These are phyloP conservation scores for Falco columbarius DNA, from an alignment of 2,797 vertebrate genomes.

Conservation along the genomic window DNA sequence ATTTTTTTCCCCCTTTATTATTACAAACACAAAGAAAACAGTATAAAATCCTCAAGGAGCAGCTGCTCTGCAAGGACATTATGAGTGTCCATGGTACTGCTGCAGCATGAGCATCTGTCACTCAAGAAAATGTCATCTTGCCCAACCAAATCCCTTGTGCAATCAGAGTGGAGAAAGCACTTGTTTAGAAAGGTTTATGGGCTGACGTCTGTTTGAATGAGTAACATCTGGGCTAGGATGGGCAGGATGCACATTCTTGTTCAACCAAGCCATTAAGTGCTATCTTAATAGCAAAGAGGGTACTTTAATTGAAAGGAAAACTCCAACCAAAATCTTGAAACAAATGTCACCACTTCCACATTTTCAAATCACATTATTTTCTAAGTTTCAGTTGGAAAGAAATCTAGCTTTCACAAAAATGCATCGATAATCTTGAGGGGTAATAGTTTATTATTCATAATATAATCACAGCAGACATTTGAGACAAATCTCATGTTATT, in stretches of 20 bases:
- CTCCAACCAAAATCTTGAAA: neutral
- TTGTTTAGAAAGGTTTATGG: slow-evolving; percentile 59
- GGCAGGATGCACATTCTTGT: neutral
- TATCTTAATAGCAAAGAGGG: neutral
- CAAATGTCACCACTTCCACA: neutral
- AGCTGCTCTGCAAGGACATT: slow-evolving; percentile 13
- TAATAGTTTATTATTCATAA: neutral
- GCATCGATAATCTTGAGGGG: neutral
- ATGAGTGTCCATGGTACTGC: neutral
- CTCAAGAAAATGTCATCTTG: slow-evolving; percentile 56
- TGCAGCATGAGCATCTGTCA: slow-evolving; percentile 48
- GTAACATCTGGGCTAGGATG: neutral
- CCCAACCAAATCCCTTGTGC: slow-evolving; percentile 27
- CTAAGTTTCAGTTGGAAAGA: neutral
- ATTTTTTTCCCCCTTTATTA: neutral
- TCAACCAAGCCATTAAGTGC: neutral
- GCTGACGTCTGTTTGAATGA: neutral
- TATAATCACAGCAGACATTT: neutral
- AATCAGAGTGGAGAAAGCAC: slow-evolving; percentile 29
- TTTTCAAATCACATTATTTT: neutral
- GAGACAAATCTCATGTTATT: neutral
- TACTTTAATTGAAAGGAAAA: neutral
- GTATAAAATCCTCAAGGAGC: neutral
- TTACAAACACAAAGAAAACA: neutral
- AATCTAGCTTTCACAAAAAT: slow-evolving; percentile 10